A percentile compares a stretch with the other conserved stretches of the same genome.
These are phyloP conservation scores for Imbricaverruca yamaguchii DNA, from an alignment of 2,888 invertebrate species.

Conservation along the genomic window DNA sequence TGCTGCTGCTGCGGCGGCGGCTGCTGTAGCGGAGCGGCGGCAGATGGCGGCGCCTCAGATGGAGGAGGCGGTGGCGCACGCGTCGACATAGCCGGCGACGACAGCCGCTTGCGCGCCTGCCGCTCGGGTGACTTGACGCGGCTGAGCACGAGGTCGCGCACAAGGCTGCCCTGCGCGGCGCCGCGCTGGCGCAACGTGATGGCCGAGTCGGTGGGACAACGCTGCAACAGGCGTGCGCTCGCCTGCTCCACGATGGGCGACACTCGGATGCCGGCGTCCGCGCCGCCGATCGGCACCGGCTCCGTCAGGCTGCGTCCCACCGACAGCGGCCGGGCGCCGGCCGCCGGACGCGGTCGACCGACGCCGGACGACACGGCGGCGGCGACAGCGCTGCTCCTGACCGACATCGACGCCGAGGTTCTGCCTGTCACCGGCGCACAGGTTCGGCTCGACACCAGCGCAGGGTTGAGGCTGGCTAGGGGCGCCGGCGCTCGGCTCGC, in stretches of 20 bases:
- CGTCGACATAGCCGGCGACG: not conserved
- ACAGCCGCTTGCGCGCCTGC: not conserved
- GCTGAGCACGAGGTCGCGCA: slow-evolving; percentile 17
- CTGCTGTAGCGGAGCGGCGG: not conserved
- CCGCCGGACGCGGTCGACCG: not conserved
- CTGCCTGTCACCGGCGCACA: too few species aligned
- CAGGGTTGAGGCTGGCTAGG: too few species aligned
- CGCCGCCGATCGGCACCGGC: not conserved
- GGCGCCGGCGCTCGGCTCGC: too few species aligned
- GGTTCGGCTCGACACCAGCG: too few species aligned
- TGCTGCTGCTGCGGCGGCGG: not conserved
- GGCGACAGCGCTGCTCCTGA: not conserved
- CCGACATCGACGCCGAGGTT: not conserved
- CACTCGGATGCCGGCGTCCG: not conserved
- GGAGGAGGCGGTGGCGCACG: slow-evolving; percentile 1
- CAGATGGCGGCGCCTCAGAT: not conserved
- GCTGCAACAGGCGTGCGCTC: slow-evolving; percentile 6
- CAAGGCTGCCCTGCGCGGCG: slow-evolving; percentile 5
- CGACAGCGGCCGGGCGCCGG: not conserved
- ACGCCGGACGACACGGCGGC: not conserved
- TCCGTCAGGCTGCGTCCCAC: not conserved
- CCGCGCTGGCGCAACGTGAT: not conserved
- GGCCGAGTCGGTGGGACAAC: slow-evolving; percentile 3
- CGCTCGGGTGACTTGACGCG: slow-evolving; percentile 12
- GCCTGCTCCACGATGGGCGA: slow-evolving; percentile 66